phyloP scores from a whole-genome alignment of 2,888 invertebrate genomes.

The Drosophila paramelanica region DNA sequence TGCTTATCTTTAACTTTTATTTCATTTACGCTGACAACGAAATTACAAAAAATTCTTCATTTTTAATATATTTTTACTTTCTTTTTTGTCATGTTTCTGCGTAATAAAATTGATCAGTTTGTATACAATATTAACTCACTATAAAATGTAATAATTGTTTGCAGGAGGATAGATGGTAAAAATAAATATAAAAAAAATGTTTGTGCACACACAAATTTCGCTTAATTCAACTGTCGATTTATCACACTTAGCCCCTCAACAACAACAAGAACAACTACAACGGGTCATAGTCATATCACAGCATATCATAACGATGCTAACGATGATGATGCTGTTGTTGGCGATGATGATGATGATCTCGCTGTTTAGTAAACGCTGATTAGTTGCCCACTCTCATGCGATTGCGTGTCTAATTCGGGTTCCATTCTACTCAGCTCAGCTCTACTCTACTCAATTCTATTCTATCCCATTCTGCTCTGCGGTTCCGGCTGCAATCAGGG shows the following conservation, averaged over 20 bases:
- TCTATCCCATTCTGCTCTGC: slow-evolving; percentile 1
- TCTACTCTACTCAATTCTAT: slow-evolving; percentile 13
- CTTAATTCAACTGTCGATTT: slow-evolving; percentile 77
- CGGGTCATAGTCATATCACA: slow-evolving; percentile 22
- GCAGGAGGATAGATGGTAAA: too few species aligned
- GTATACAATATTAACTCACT: too few species aligned
- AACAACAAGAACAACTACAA: slow-evolving; percentile 10
- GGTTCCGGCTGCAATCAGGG: slow-evolving; percentile 49
- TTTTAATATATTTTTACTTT: slow-evolving; percentile 14
- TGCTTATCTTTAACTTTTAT: slow-evolving; percentile 19
- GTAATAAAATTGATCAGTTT: not conserved
- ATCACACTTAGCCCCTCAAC: slow-evolving; percentile 69
- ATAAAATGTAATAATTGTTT: too few species aligned
- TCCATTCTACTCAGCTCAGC: slow-evolving; percentile 21
- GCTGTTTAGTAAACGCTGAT: slow-evolving; percentile 39
- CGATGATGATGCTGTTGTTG: slow-evolving; percentile 34
- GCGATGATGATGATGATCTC: slow-evolving; percentile 42
- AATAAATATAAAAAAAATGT: too few species aligned
- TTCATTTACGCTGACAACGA: not conserved
- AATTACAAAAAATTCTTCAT: slow-evolving; percentile 14
- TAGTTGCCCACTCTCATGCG: slow-evolving; percentile 56
- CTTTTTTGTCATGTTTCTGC: slow-evolving; percentile 13
- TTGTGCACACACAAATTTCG: slow-evolving; percentile 43
- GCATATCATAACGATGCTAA: slow-evolving; percentile 34
- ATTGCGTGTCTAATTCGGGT: slow-evolving; percentile 62